These are phyloP conservation scores for Anas platyrhynchos DNA, from an alignment of 2,113 vertebrate genomes.

Conservation along the genomic window DNA sequence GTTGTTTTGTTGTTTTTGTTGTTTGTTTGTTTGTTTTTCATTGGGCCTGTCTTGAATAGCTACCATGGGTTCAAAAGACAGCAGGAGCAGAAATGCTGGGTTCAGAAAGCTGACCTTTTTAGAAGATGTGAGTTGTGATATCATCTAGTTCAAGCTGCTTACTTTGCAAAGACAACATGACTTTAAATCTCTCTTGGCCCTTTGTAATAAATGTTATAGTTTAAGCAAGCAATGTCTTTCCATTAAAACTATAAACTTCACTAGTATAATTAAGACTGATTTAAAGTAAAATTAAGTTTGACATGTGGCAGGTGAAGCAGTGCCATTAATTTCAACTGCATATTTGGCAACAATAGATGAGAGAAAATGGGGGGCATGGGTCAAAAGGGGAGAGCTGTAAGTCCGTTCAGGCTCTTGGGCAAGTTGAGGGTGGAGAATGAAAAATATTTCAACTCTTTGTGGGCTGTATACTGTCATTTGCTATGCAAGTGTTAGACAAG, in stretches of 20 bases:
- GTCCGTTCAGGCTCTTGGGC: slow-evolving; percentile 42
- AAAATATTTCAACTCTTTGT: slow-evolving; percentile 32
- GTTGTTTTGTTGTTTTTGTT: fast-evolving
- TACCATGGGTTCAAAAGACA: not conserved
- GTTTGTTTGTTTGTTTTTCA: not conserved
- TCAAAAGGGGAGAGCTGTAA: not conserved
- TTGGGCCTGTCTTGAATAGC: not conserved
- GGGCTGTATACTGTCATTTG: slow-evolving; percentile 10
- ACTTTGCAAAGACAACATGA: slow-evolving; percentile 36
- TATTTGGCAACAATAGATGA: slow-evolving; percentile 37
- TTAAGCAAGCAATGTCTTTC: slow-evolving; percentile 64
- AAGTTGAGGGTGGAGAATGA: slow-evolving; percentile 41
- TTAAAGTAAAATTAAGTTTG: slow-evolving; percentile 76
- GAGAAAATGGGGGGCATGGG: slow-evolving; percentile 14
- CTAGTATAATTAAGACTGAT: slow-evolving; percentile 72
- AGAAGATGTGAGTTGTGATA: slow-evolving; percentile 1
- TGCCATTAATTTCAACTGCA: slow-evolving; percentile 43
- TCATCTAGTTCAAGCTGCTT: slow-evolving; percentile 17
- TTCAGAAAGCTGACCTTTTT: slow-evolving; percentile 12
- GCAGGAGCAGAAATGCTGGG: not conserved
- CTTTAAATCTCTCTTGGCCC: slow-evolving; percentile 66
- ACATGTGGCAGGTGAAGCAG: slow-evolving; percentile 42
- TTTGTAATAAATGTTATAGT: slow-evolving; percentile 59
- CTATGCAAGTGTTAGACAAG: not conserved
- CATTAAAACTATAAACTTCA: slow-evolving; percentile 75